These are phyloP conservation scores for Petrolisthes manimaculis DNA, from an alignment of 2,888 invertebrate species.

Conservation along the genomic window DNA sequence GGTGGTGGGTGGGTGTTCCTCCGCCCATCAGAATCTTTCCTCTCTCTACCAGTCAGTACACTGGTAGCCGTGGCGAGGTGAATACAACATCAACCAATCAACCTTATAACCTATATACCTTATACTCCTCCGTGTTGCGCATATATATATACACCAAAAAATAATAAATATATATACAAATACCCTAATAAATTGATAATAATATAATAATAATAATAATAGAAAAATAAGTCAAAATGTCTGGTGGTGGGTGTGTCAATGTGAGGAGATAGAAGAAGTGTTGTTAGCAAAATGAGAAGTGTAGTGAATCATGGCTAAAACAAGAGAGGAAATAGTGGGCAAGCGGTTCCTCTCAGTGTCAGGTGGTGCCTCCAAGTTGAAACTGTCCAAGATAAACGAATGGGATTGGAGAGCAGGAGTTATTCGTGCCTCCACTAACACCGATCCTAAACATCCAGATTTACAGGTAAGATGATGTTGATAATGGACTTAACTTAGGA, in stretches of 20 bases:
- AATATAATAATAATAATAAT: neutral
- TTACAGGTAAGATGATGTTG: slow-evolving; percentile 64
- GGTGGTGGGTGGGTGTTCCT: neutral
- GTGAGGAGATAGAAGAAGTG: slow-evolving; percentile 25
- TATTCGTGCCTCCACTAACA: slow-evolving; percentile 64
- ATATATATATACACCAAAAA: slow-evolving; percentile 30
- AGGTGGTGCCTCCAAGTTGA: slow-evolving; percentile 59
- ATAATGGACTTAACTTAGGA: too few species aligned
- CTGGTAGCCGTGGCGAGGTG: slow-evolving; percentile 53
- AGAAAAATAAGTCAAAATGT: neutral
- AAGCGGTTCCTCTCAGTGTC: slow-evolving; percentile 64
- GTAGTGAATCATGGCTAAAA: slow-evolving; percentile 65
- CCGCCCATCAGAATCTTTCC: neutral
- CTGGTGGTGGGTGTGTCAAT: slow-evolving; percentile 30
- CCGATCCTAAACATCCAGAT: slow-evolving; percentile 62
- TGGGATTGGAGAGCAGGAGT: slow-evolving; percentile 65
- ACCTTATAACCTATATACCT: too few species aligned
- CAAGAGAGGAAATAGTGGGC: slow-evolving; percentile 65
- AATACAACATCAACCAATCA: neutral
- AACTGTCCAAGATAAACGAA: slow-evolving; percentile 63
- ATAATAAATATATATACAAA: neutral
- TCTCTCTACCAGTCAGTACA: slow-evolving; percentile 42
- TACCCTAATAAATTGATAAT: too few species aligned
- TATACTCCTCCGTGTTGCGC: slow-evolving; percentile 34
- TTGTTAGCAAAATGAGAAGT: slow-evolving; percentile 61